Conservation (phyloP, 1,140 invertebrate genomes). For the Parasteatoda tepidariorum region DNA sequence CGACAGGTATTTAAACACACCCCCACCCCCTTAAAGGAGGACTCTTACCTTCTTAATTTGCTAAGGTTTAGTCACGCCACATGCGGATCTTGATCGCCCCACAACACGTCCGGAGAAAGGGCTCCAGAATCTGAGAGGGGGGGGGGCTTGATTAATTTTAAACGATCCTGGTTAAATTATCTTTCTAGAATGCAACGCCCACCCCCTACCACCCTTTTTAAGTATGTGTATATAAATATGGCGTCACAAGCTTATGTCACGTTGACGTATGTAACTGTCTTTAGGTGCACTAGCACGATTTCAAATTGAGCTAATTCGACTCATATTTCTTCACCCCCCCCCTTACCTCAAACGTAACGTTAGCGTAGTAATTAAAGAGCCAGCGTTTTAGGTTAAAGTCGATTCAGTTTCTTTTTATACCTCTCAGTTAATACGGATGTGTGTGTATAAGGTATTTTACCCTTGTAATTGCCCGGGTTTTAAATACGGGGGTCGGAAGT, state of each 20-base stretch:
- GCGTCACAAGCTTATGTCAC: constrained; percentile 4
- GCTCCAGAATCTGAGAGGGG: background rate
- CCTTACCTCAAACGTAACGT: constrained; percentile 7
- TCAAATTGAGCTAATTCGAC: constrained; percentile 47
- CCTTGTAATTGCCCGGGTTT: constrained; percentile 49
- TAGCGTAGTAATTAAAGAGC: constrained; percentile 49
- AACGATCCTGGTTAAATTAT: constrained; percentile 60
- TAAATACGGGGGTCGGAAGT: background rate
- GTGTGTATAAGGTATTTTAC: background rate
- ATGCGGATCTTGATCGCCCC: constrained; percentile 7
- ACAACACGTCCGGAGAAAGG: background rate
- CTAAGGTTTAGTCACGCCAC: constrained; percentile 56
- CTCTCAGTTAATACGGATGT: background rate
- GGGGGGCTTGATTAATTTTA: constrained; percentile 52
- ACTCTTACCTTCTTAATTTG: constrained; percentile 55
- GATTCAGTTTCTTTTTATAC: constrained; percentile 20
- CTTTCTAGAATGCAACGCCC: constrained; percentile 15
- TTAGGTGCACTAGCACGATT: constrained; percentile 10
- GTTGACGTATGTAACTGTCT: constrained; percentile 32
- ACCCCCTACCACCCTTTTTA: constrained; percentile 1
- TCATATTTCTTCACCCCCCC: constrained; percentile 43
- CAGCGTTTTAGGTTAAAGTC: background rate
- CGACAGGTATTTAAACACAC: background rate
- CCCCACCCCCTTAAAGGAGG: background rate
- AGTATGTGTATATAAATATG: constrained; percentile 43